Evolutionary conservation across 1,140 invertebrate genomes (phyloP).

Genomic region (Monochamus saltuarius): DNA sequence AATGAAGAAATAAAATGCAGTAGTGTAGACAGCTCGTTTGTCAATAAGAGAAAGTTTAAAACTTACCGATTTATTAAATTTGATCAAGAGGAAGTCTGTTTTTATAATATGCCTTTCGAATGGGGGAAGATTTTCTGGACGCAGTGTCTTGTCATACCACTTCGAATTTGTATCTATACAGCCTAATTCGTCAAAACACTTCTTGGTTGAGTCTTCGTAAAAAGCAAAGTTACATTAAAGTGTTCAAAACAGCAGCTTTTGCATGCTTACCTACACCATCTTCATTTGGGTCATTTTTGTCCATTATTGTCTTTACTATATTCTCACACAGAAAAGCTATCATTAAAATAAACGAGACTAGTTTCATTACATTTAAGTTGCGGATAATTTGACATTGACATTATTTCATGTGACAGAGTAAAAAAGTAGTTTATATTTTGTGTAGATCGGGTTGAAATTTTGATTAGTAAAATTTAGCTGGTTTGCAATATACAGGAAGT

Average conservation of each 20-base stretch:
- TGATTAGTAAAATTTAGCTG: too few species aligned
- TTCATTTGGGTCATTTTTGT: background rate
- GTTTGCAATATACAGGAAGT: too few species aligned
- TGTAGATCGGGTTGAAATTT: background rate
- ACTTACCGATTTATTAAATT: conserved; percentile 14
- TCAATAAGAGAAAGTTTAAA: too few species aligned
- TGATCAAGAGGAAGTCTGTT: conserved; percentile 44
- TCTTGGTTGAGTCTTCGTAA: conserved; percentile 5
- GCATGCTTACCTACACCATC: background rate
- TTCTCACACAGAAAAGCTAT: background rate
- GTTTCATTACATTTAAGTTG: background rate
- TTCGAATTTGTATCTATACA: conserved; percentile 41
- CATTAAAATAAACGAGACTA: background rate
- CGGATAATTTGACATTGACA: too few species aligned
- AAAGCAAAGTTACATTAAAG: background rate
- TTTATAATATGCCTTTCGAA: conserved; percentile 43
- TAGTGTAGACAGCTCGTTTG: too few species aligned
- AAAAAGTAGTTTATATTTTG: background rate
- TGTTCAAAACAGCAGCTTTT: too few species aligned
- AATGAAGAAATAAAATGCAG: too few species aligned
- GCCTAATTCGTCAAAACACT: conserved; percentile 45
- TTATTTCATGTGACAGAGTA: too few species aligned
- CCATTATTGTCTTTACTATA: background rate
- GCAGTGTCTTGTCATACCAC: conserved; percentile 44
- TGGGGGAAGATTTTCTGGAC: conserved; percentile 46